These are phyloP conservation scores for Fistularia commersonii DNA, from an alignment of 2,797 vertebrate genomes.

Conservation along the genomic window DNA sequence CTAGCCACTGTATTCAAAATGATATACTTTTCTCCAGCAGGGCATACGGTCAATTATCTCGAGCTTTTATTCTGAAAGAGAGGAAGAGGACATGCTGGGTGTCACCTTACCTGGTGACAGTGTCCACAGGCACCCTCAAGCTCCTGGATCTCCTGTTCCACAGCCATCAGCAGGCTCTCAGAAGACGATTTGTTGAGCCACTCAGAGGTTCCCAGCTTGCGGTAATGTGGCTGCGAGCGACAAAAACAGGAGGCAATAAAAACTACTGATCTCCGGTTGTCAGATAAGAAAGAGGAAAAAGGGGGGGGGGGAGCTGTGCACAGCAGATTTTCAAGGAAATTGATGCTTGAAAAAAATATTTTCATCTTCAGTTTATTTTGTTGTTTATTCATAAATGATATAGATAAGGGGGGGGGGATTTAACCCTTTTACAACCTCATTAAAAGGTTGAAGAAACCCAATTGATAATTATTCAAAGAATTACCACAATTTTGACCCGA, in stretches of 20 bases:
- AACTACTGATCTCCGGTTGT: background rate
- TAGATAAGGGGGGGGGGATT: background rate
- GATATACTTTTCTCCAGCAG: too few relatives aligned
- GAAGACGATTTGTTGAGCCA: constrained; percentile 60
- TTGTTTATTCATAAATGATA: background rate
- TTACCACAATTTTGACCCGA: background rate
- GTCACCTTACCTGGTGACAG: constrained; percentile 67
- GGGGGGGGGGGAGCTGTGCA: too few relatives aligned
- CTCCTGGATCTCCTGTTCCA: constrained; percentile 29
- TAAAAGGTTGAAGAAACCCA: background rate
- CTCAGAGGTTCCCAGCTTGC: constrained; percentile 57
- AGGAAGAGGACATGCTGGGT: too few relatives aligned
- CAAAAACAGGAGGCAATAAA: background rate
- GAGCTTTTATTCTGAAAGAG: too few relatives aligned
- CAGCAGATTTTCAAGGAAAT: too few relatives aligned
- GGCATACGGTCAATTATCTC: too few relatives aligned
- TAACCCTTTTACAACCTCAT: background rate
- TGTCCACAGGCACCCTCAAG: constrained; percentile 30
- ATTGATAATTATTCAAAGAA: background rate
- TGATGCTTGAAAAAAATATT: too few relatives aligned
- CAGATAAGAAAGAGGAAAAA: too few relatives aligned
- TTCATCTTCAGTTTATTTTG: too few relatives aligned
- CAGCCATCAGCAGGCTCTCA: constrained; percentile 35
- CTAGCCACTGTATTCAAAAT: too few relatives aligned
- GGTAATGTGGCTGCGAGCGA: constrained; percentile 53